Percentiles rank a stretch among this genome's conserved stretches.
Conservation (phyloP, 2,888 invertebrate species). For the Cosmia pyralina region DNA sequence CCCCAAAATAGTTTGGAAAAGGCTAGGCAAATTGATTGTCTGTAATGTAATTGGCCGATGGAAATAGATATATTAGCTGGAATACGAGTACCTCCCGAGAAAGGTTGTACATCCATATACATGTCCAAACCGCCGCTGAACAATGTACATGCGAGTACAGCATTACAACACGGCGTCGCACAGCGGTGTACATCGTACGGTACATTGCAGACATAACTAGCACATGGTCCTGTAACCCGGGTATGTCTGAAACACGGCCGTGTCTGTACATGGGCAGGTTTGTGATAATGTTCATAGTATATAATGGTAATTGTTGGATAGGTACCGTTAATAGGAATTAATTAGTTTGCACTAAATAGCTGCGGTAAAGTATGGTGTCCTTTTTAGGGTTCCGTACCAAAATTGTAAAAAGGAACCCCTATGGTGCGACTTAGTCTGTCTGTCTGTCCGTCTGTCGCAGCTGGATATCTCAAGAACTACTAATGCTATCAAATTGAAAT, state of each 20-base stretch:
- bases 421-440: too few species aligned
- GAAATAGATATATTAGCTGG: too few species aligned
- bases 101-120: not conserved
- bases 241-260: slow-evolving; percentile 27
- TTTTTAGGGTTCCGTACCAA: too few species aligned
- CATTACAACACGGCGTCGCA: slow-evolving; percentile 21
- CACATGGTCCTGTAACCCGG: not conserved
- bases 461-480: too few species aligned
- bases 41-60: too few species aligned
- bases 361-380: too few species aligned
- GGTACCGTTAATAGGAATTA: not conserved
- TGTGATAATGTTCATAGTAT: not conserved
- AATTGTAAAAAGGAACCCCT: too few species aligned
- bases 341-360: too few species aligned
- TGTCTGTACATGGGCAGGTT: not conserved
- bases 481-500: too few species aligned
- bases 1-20: too few species aligned
- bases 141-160: slow-evolving; percentile 4
- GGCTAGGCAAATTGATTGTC: too few species aligned
- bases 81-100: not conserved
- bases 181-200: slow-evolving; percentile 26
- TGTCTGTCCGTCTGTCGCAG: too few species aligned
- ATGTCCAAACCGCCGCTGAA: not conserved
- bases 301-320: not conserved
- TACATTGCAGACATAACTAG: slow-evolving; percentile 41